Conservation (phyloP, 2,113 vertebrate species). For the Varanus komodoensis region DNA sequence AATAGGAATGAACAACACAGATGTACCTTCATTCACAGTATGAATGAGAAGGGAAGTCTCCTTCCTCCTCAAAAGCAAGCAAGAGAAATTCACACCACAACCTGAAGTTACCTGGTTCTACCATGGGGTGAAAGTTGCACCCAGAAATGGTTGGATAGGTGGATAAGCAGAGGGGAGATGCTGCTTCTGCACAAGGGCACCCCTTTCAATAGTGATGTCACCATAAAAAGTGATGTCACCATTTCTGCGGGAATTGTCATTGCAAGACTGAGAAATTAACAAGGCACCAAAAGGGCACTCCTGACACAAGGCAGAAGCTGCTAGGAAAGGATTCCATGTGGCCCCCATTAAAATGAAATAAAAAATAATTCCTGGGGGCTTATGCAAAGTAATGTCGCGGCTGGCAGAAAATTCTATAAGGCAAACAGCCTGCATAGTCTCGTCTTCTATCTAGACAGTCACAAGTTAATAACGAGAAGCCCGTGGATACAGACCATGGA, state of each 20-base stretch:
- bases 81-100: neutral
- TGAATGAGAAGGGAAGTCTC: neutral
- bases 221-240: neutral
- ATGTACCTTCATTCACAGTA: neutral
- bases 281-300: neutral
- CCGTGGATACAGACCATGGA: neutral
- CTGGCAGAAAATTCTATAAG: neutral
- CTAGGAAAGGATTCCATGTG: neutral
- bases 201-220: neutral
- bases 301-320: neutral
- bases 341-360: neutral
- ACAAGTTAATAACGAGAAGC: conserved; percentile 12
- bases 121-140: no score
- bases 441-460: neutral
- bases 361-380: no score
- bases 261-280: neutral
- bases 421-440: neutral
- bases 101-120: neutral
- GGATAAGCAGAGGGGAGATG: neutral
- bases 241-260: neutral
- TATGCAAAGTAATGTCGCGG: neutral
- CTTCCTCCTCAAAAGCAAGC: neutral
- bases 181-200: neutral
- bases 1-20: neutral
- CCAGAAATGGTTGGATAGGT: neutral